Conservation (phyloP, 1,140 invertebrate species). For the Neoseiulus cucumeris region DNA sequence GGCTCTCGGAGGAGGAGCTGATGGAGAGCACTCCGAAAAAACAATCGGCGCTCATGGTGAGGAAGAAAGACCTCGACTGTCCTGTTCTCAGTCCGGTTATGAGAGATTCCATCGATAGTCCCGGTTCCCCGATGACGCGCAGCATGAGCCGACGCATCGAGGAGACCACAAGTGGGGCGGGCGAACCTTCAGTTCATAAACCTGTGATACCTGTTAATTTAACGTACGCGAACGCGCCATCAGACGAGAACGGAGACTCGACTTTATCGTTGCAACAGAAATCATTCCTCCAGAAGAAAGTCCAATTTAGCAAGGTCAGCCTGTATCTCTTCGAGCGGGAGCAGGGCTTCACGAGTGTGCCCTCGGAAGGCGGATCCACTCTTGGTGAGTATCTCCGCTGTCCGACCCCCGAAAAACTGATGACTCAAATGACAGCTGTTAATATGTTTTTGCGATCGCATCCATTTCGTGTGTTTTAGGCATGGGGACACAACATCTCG, state of each 20-base stretch:
- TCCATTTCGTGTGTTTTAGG: constrained; percentile 23
- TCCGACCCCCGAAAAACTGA: too few species aligned
- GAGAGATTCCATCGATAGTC: background rate
- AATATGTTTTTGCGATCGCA: background rate
- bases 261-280: background rate
- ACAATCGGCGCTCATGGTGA: background rate
- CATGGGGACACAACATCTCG: constrained; percentile 69
- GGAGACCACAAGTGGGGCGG: background rate
- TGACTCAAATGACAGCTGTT: too few species aligned
- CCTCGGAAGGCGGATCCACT: constrained; percentile 78
- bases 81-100: constrained; percentile 1
- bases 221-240: background rate
- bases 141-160: constrained; percentile 3
- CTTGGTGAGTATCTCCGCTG: constrained; percentile 54
- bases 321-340: constrained; percentile 84
- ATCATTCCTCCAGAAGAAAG: constrained; percentile 26
- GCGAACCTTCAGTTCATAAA: background rate
- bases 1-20: background rate
- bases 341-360: constrained; percentile 95
- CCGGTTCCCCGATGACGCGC: background rate
- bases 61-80: background rate
- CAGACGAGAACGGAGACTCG: too few species aligned
- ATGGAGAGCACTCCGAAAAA: background rate
- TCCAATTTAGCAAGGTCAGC: constrained; percentile 75
- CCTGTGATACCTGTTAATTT: background rate